These are phyloP conservation scores for Ochropacha duplaris DNA, from an alignment of 2,888 invertebrate genomes.

Conservation along the genomic window DNA sequence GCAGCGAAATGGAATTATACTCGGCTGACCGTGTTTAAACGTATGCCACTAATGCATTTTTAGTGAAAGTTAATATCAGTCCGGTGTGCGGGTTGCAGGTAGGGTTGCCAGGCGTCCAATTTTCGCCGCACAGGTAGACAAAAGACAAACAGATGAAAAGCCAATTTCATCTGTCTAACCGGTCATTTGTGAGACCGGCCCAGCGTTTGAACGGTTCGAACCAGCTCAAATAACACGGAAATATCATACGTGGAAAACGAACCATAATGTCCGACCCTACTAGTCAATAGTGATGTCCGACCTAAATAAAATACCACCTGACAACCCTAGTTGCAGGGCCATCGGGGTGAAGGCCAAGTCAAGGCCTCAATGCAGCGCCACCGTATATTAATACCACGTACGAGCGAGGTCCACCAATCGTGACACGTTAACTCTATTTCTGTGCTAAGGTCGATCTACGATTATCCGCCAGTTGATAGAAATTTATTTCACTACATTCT, in stretches of 20 bases:
- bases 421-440: conserved; percentile 44
- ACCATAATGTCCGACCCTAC: no score
- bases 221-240: no score
- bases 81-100: conserved; percentile 12
- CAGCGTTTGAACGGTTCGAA: no score
- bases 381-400: conserved; percentile 44
- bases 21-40: conserved; percentile 22
- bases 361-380: conserved; percentile 59
- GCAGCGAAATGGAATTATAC: conserved; percentile 33
- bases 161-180: no score
- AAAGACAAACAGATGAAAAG: no score
- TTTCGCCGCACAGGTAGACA: no score
- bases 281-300: no score
- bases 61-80: conserved; percentile 28
- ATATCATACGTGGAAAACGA: no score
- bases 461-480: neutral
- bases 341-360: conserved; percentile 61
- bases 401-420: conserved; percentile 34
- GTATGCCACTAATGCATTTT: conserved; percentile 38
- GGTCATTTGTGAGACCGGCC: no score
- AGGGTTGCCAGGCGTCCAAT: no score
- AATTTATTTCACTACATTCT: neutral
- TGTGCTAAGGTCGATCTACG: conserved; percentile 29
- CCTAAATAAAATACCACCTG: no score
- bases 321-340: no score